Evolutionary conservation across 2,888 invertebrate genomes (phyloP).

Genomic region (Melikaiella ostensackeni): DNA sequence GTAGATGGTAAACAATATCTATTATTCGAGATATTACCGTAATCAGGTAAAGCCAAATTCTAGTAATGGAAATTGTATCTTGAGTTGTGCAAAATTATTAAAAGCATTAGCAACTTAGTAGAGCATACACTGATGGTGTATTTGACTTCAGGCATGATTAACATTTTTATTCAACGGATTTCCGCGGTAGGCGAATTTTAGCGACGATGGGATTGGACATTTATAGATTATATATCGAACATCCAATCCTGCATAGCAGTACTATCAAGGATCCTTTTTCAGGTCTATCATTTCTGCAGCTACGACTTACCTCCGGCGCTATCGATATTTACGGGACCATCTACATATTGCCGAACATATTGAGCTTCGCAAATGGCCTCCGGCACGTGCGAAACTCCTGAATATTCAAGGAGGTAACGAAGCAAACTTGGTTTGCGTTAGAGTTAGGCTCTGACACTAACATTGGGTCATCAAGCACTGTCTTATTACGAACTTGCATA

Average conservation of each 20-base stretch:
- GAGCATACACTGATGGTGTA: not conserved
- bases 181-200: conserved; percentile 1
- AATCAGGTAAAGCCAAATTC: not conserved
- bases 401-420: conserved; percentile 76
- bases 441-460: conserved; percentile 63
- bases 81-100: not conserved
- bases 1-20: not conserved
- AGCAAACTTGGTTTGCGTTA: conserved; percentile 71
- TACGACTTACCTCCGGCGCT: conserved; percentile 46
- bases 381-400: conserved; percentile 73
- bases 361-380: conserved; percentile 72
- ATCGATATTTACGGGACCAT: conserved; percentile 69
- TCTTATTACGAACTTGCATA: conserved; percentile 66
- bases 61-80: not conserved
- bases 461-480: conserved; percentile 65
- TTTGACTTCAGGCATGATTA: conserved; percentile 25
- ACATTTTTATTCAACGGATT: conserved; percentile 11
- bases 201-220: not conserved
- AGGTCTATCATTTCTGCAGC: conserved; percentile 41
- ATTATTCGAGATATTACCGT: not conserved
- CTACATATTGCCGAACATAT: conserved; percentile 74
- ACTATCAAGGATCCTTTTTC: conserved; percentile 10
- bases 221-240: conserved; percentile 8
- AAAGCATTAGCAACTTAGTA: not conserved
- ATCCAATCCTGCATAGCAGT: conserved; percentile 26